Conservation (phyloP, 2,113 vertebrate species). For the Aegotheles bennettii region DNA sequence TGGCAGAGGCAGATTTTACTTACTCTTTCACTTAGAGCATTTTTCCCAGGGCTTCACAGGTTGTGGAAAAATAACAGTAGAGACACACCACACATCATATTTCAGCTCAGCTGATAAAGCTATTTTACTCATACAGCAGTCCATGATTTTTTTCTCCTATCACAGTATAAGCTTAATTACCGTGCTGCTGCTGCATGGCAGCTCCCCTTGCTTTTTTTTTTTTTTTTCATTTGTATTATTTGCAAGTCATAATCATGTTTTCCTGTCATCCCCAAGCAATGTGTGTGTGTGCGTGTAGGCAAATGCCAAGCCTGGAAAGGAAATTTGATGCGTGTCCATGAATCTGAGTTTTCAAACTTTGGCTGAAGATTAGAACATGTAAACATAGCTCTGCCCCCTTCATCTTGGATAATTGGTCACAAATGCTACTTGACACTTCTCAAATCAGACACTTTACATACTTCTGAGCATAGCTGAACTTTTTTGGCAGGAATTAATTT, state of each 20-base stretch:
- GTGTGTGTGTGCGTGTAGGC: conserved; percentile 30
- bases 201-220: background rate
- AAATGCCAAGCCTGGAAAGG: conserved; percentile 56
- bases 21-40: background rate
- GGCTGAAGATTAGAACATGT: conserved; percentile 66
- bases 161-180: background rate
- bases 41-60: conserved; percentile 9
- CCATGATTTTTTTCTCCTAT: background rate
- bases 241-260: conserved; percentile 26
- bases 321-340: conserved; percentile 50
- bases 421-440: conserved; percentile 80
- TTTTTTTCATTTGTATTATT: conserved; percentile 22
- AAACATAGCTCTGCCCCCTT: conserved; percentile 70
- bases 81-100: background rate
- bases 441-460: conserved; percentile 73
- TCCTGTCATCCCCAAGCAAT: conserved; percentile 39
- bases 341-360: conserved; percentile 61
- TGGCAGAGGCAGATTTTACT: conserved; percentile 9
- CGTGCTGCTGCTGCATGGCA: background rate
- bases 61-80: background rate
- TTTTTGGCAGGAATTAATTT: conserved; percentile 69
- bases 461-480: conserved; percentile 75
- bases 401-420: conserved; percentile 79
- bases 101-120: conserved; percentile 29
- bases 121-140: background rate